Percentiles rank a stretch among this genome's conserved stretches.
These are phyloP conservation scores for Hoplostethus mediterraneus DNA, from an alignment of 2,797 vertebrate species.

Conservation along the genomic window DNA sequence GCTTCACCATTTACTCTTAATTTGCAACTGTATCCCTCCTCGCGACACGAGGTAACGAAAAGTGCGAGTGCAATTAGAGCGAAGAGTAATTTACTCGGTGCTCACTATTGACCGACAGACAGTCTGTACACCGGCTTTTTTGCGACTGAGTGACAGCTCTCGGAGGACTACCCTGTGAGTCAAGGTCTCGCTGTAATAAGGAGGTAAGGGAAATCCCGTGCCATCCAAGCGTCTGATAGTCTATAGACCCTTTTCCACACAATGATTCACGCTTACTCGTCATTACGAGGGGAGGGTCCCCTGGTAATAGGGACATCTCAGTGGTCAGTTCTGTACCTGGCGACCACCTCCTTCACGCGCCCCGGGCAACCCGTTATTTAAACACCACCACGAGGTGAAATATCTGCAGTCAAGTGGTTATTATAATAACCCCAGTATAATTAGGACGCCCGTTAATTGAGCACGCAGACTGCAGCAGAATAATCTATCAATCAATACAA, in stretches of 20 bases:
- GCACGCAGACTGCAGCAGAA: not conserved
- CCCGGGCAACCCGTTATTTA: slow-evolving; percentile 57
- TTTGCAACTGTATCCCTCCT: too few relatives aligned
- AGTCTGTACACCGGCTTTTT: slow-evolving; percentile 14
- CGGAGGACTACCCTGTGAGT: not conserved
- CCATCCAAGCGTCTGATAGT: not conserved
- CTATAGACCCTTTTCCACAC: slow-evolving; percentile 7
- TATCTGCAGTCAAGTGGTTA: not conserved
- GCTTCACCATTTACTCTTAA: not conserved
- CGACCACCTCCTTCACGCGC: slow-evolving; percentile 40
- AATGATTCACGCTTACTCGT: slow-evolving; percentile 21
- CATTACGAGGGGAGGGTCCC: not conserved
- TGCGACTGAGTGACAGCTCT: not conserved
- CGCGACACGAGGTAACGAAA: too few relatives aligned
- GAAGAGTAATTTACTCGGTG: too few relatives aligned
- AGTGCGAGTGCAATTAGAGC: too few relatives aligned
- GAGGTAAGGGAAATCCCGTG: slow-evolving; percentile 2
- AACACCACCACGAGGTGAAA: slow-evolving; percentile 29
- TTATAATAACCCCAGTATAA: not conserved
- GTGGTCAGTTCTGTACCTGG: slow-evolving; percentile 64
- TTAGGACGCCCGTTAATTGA: not conserved
- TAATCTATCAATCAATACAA: not conserved
- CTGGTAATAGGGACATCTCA: slow-evolving; percentile 44
- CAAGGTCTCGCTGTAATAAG: slow-evolving; percentile 3
- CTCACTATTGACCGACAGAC: not conserved